Conservation (phyloP, 2,113 vertebrate genomes). For the Callionymus lyra region DNA sequence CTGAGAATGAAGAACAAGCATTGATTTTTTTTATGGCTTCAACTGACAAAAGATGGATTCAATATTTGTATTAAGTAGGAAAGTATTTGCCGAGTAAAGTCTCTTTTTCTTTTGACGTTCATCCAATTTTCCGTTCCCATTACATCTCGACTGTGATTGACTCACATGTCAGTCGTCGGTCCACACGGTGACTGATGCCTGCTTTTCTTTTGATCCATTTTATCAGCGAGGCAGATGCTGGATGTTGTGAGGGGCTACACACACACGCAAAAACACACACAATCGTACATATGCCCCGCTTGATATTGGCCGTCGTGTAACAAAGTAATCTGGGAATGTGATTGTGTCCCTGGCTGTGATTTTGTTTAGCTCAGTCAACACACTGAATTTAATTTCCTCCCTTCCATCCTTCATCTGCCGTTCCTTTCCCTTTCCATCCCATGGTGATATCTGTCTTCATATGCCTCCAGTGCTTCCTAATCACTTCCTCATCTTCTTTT, state of each 20-base stretch:
- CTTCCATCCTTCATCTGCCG: slow-evolving; percentile 20
- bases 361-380: slow-evolving; percentile 35
- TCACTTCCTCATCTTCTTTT: neutral
- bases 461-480: neutral
- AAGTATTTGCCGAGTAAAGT: neutral
- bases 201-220: slow-evolving; percentile 23
- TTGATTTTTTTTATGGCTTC: no score
- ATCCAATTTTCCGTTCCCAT: neutral
- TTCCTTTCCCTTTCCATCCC: slow-evolving; percentile 6
- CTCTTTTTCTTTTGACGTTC: neutral
- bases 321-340: slow-evolving; percentile 25
- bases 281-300: slow-evolving; percentile 15
- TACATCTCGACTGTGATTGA: slow-evolving; percentile 3
- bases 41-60: no score
- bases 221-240: slow-evolving; percentile 21
- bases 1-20: no score
- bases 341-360: slow-evolving; percentile 26
- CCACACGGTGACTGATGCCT: slow-evolving; percentile 10
- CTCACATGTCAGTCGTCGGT: neutral
- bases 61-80: no score
- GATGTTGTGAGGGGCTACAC: slow-evolving; percentile 17
- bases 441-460: slow-evolving; percentile 23
- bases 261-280: slow-evolving; percentile 1
- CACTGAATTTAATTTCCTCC: slow-evolving; percentile 44
- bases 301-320: slow-evolving; percentile 23